These are phyloP conservation scores for Odocoileus hemionus DNA, from an alignment of 2,113 vertebrate species.

Conservation along the genomic window DNA sequence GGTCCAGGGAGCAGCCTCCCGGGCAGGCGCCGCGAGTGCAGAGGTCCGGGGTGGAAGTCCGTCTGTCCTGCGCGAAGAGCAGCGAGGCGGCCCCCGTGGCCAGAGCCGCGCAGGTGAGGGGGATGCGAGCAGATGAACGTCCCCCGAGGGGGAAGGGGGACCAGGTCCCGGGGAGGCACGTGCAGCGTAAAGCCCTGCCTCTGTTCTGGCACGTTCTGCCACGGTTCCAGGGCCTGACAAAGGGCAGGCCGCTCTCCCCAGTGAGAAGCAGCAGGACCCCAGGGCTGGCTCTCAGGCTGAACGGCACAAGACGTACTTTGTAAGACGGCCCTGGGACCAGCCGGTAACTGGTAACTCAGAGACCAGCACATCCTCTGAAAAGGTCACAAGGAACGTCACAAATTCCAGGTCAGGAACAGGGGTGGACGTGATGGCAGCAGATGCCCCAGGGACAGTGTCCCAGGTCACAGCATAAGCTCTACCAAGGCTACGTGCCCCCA, in stretches of 20 bases:
- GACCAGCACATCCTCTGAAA: background rate
- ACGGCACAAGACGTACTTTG: rapidly evolving
- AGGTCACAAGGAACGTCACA: background rate
- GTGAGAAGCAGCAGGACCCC: background rate
- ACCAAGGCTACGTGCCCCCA: rapidly evolving
- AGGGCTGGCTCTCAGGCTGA: background rate
- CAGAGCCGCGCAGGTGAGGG: background rate
- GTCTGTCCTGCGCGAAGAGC: background rate
- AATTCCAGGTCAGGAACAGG: background rate
- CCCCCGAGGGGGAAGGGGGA: too few relatives aligned
- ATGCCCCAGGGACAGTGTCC: background rate
- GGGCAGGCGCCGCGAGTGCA: background rate
- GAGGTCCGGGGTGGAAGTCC: background rate
- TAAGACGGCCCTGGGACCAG: too few relatives aligned
- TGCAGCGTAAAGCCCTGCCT: background rate
- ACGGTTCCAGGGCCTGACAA: background rate
- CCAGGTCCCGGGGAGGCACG: rapidly evolving
- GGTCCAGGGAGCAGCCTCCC: background rate
- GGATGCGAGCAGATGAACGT: background rate
- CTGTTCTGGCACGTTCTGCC: background rate
- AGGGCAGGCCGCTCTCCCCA: background rate
- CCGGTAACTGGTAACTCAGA: too few relatives aligned
- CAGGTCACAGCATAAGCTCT: background rate
- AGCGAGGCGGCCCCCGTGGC: background rate
- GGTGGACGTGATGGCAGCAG: rapidly evolving